phyloP scores from a whole-genome alignment of 2,888 invertebrate genomes.

The Ligdia adustata region DNA sequence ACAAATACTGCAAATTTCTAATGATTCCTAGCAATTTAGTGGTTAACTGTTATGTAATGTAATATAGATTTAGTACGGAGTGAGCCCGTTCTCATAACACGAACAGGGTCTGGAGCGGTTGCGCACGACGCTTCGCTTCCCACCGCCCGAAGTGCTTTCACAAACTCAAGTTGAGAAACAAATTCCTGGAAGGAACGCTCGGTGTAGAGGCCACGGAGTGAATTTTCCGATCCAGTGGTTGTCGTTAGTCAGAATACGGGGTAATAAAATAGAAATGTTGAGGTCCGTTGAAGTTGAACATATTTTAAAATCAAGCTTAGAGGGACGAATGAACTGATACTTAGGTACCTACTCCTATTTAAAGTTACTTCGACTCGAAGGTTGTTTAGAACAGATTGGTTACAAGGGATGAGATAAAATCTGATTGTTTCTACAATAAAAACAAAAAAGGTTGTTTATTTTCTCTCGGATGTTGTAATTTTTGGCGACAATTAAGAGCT shows the following conservation, averaged over 20 bases:
- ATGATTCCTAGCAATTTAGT: no score
- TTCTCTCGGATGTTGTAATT: no score
- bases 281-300: slow-evolving; percentile 9
- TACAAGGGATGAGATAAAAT: no score
- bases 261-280: slow-evolving; percentile 30
- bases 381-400: no score
- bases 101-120: slow-evolving; percentile 20
- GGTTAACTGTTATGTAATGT: slow-evolving; percentile 2
- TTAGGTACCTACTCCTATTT: no score
- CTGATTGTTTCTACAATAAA: no score
- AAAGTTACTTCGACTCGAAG: no score
- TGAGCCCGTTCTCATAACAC: slow-evolving; percentile 44
- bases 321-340: no score
- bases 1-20: no score
- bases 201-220: slow-evolving; percentile 21
- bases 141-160: slow-evolving; percentile 23
- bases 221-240: slow-evolving; percentile 32
- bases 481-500: no score
- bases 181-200: slow-evolving; percentile 26
- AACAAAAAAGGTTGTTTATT: no score
- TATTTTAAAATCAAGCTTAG: slow-evolving; percentile 13
- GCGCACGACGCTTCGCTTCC: slow-evolving; percentile 15
- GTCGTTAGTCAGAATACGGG: slow-evolving; percentile 32
- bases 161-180: slow-evolving; percentile 28
- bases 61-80: slow-evolving; percentile 2